These are phyloP conservation scores for Altica lythri DNA, from an alignment of 2,888 invertebrate genomes.

Conservation along the genomic window DNA sequence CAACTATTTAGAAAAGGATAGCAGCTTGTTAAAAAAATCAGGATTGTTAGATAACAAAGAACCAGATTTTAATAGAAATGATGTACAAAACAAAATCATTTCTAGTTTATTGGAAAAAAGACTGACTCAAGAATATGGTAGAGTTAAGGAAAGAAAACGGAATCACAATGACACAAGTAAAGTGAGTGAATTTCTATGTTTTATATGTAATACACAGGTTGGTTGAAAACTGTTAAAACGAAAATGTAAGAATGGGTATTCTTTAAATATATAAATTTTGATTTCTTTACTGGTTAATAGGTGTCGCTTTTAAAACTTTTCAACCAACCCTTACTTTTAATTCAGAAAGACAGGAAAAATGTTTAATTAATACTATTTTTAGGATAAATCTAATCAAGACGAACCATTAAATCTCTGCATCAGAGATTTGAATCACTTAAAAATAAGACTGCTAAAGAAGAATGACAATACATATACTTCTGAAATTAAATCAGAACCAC, in stretches of 20 bases:
- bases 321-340: too few relatives aligned
- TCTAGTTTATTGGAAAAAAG: slow-evolving; percentile 72
- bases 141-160: slow-evolving; percentile 48
- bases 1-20: slow-evolving; percentile 59
- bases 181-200: slow-evolving; percentile 5
- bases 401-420: slow-evolving; percentile 86
- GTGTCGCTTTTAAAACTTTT: background rate
- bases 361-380: slow-evolving; percentile 2
- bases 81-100: slow-evolving; percentile 71
- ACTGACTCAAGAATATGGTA: slow-evolving; percentile 69
- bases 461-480: slow-evolving; percentile 67
- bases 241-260: background rate
- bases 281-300: background rate
- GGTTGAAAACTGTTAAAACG: background rate
- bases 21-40: slow-evolving; percentile 28
- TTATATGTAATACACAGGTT: background rate
- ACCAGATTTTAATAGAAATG: slow-evolving; percentile 58
- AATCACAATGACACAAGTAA: slow-evolving; percentile 13
- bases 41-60: slow-evolving; percentile 39
- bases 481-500: slow-evolving; percentile 66
- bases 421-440: slow-evolving; percentile 72
- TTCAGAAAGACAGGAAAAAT: too few relatives aligned
- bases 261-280: background rate
- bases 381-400: slow-evolving; percentile 58
- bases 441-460: slow-evolving; percentile 64